Percentiles rank a stretch among this genome's conserved stretches.
phyloP scores from a whole-genome alignment of 64 coral and sea anemone species.

The Montipora efflorescens region DNA sequence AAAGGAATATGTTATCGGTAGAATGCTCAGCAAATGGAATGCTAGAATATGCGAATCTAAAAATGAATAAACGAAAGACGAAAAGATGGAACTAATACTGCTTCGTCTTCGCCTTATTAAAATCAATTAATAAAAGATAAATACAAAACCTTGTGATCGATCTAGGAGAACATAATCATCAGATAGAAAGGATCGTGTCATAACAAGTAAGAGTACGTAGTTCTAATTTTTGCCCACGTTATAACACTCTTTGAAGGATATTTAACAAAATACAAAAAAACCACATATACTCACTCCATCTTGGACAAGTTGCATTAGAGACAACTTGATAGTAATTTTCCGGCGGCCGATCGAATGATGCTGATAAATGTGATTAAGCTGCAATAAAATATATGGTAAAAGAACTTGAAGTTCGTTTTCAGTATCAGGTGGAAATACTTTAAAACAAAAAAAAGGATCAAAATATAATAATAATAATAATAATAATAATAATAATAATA shows the following conservation, averaged over 20 bases:
- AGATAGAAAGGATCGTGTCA: no score
- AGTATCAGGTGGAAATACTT: no score
- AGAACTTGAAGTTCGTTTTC: neutral
- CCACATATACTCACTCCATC: constrained; percentile 9
- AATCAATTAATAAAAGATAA: no score
- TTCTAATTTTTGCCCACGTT: neutral
- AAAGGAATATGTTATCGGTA: neutral
- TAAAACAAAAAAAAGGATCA: no score
- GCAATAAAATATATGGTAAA: neutral
- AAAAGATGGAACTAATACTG: no score
- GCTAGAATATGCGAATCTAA: neutral
- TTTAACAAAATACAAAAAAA: neutral
- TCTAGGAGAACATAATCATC: no score
- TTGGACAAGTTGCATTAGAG: neutral
- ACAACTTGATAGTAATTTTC: constrained; percentile 13
- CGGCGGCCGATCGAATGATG: neutral
- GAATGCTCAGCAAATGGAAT: neutral
- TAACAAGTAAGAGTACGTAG: no score
- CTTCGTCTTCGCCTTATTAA: no score
- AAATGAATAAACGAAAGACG: neutral
- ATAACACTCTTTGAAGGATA: neutral
- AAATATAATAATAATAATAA: no score
- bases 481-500: no score
- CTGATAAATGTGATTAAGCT: constrained; percentile 17
- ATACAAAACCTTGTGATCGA: no score